Base-by-base conservation (phyloP, 2,888 invertebrate genomes). In the Altica lythri region DNA sequence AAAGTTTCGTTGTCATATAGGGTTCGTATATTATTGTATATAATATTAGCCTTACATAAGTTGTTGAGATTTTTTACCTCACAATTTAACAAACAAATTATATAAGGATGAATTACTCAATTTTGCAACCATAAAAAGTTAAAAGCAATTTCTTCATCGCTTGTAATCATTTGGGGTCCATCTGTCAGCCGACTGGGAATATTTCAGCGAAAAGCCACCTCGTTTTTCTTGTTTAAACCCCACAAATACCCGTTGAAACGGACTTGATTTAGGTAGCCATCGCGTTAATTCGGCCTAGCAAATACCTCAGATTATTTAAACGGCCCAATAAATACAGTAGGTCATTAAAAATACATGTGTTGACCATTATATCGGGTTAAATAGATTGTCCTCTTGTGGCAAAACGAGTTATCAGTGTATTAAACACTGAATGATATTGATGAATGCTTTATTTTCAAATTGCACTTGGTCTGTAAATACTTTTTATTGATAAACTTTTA, bases 261-360 rank as follows among this genome's bases (percentile, higher is more conserved):
- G 59, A 59, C 53, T 56, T 62, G 63, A 65, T 65, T 65, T 62
- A 60, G 61, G 57, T 59, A 53, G 56, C 55, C 59, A 62, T 57
- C 59, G 59, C 46, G 65, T 64, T 67, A 67, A 65, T 59, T 62
- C 59, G 54, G 50, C 59, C 59, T 53, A 60, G 62, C 65, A 66
- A 67, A 65, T 61, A 60, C 63, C 63, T 60, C 60, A 64, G 69
- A 69, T 69, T 69, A 69, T 68, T 68, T 68, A 68, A 68, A 69
- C 68, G 66, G 63, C 64, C 63, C 58, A 64, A 69, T 69, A 69
- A 69, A 69, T 69, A 68, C 60, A 42, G 52, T 44, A 48, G 60
- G 61, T 63, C 62, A 63, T 67, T 69, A 67, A 67, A 69, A 66
- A 69, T 67, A 65, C 65, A 65, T 65, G 65, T 61, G 67, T 62